Evolutionary conservation across 2,797 vertebrate species (phyloP).

Genomic region (Cuculus canorus): DNA sequence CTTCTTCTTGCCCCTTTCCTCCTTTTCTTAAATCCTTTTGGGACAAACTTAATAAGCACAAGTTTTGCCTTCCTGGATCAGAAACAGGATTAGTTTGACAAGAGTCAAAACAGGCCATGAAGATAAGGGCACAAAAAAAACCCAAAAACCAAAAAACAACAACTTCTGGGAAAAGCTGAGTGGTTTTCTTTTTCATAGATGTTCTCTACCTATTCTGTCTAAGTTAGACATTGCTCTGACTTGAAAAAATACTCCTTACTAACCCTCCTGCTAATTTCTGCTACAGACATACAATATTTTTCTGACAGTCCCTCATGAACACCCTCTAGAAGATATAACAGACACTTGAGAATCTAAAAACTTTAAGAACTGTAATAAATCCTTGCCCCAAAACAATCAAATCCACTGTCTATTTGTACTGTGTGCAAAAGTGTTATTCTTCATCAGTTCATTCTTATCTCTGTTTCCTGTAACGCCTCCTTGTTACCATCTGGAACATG

Average conservation of each 20-base stretch:
- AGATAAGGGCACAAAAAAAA: neutral
- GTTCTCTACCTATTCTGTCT: neutral
- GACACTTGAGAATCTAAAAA: neutral
- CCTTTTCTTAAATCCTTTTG: neutral
- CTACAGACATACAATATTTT: neutral
- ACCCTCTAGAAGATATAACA: neutral
- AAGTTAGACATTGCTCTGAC: neutral
- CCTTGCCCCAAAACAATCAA: neutral
- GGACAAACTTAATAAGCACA: neutral
- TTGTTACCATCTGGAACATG: neutral
- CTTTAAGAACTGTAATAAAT: neutral
- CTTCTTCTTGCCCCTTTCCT: neutral
- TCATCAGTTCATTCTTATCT: neutral
- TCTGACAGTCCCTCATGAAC: neutral
- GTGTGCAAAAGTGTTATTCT: neutral
- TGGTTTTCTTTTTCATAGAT: fast-evolving
- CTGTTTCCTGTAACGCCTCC: neutral
- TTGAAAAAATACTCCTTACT: neutral
- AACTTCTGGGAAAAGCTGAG: neutral
- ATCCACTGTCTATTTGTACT: neutral
- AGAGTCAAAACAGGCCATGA: neutral
- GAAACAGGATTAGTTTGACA: neutral
- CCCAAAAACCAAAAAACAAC: too few species aligned
- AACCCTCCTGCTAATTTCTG: neutral
- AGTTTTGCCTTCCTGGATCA: neutral